Percentiles rank a stretch among this genome's conserved stretches.
Conservation (phyloP, 1,140 invertebrate species). For the Aleiodes sp. region DNA sequence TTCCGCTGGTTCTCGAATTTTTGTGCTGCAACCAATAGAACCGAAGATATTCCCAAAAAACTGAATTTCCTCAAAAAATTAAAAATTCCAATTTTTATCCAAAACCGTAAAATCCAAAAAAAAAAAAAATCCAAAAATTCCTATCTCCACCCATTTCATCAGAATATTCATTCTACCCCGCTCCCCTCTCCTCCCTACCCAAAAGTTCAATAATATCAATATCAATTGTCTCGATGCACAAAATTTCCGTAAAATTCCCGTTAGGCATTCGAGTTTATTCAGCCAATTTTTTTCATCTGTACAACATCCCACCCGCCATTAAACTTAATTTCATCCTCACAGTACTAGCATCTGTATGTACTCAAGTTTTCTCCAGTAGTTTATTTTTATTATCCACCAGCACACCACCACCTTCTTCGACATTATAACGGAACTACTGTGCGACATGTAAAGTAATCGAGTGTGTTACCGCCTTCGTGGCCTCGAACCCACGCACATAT, state of each 20-base stretch:
- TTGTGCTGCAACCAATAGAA: too few relatives aligned
- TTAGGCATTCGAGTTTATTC: conserved; percentile 20
- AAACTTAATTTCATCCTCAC: conserved; percentile 18
- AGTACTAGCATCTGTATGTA: not conserved
- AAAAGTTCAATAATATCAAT: too few relatives aligned
- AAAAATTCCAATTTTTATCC: too few relatives aligned
- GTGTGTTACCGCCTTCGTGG: not conserved
- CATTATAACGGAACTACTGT: conserved; percentile 21
- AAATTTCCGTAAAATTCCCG: not conserved
- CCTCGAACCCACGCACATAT: not conserved
- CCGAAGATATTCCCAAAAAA: too few relatives aligned
- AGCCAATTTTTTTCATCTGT: not conserved
- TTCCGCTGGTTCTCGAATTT: too few relatives aligned
- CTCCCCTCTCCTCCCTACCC: too few relatives aligned
- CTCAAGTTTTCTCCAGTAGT: not conserved
- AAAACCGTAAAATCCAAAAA: too few relatives aligned
- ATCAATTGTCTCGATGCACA: not conserved
- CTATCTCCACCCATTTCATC: conserved; percentile 10
- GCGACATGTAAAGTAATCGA: conserved; percentile 19
- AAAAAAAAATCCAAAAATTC: too few relatives aligned
- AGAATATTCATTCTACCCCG: too few relatives aligned
- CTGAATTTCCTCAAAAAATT: too few relatives aligned
- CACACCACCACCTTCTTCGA: not conserved
- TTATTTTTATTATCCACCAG: conserved; percentile 19
- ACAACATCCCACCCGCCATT: conserved; percentile 15